Percentiles rank a stretch among this genome's conserved stretches.
Evolutionary conservation across 2,888 invertebrate genomes (phyloP).

Genomic region (Tineola bisselliella): DNA sequence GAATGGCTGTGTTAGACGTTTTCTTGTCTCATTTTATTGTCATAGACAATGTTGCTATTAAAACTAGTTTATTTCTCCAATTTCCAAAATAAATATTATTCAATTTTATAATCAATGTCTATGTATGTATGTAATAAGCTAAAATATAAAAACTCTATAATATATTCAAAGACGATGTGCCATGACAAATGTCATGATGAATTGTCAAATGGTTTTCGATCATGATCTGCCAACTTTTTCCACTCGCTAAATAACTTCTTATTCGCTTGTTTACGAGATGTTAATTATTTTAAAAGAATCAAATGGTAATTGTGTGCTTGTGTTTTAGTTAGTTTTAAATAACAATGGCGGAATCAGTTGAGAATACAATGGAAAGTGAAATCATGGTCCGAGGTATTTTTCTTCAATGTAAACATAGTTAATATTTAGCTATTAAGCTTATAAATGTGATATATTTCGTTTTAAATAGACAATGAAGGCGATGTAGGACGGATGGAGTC

Average conservation of each 20-base stretch:
- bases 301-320: background rate
- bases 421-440: background rate
- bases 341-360: constrained; percentile 11
- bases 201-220: background rate
- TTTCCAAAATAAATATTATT: no score
- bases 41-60: no score
- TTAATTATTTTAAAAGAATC: background rate
- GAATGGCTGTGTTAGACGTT: no score
- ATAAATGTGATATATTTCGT: background rate
- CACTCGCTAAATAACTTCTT: background rate
- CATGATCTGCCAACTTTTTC: background rate
- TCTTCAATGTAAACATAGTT: background rate
- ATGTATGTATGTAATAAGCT: no score
- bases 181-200: background rate
- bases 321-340: background rate
- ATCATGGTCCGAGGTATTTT: constrained; percentile 7
- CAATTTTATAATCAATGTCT: no score
- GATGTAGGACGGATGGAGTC: background rate
- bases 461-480: background rate
- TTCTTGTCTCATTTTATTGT: no score
- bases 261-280: background rate
- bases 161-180: background rate
- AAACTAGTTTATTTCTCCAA: no score
- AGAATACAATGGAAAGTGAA: constrained; percentile 5
- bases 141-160: no score